Evolutionary conservation across 2,113 vertebrate genomes (phyloP).

Genomic region (Phrynosoma blainvillii): DNA sequence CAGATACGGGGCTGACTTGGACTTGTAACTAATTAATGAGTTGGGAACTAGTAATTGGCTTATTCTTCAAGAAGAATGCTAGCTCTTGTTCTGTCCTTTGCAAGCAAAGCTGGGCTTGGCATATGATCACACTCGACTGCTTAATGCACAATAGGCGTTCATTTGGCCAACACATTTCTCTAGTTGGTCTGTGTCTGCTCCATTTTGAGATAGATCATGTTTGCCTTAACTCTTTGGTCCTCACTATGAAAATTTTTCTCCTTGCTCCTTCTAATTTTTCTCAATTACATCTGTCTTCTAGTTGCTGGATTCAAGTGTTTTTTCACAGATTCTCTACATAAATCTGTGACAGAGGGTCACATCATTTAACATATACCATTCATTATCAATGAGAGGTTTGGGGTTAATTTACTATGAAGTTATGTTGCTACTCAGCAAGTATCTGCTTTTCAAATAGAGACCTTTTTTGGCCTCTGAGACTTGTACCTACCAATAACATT

Average conservation of each 20-base stretch:
- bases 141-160: slow-evolving; percentile 44
- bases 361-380: background rate
- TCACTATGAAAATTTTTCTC: background rate
- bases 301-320: background rate
- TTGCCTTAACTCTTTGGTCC: background rate
- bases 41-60: slow-evolving; percentile 63
- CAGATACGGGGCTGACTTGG: slow-evolving; percentile 52
- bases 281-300: background rate
- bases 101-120: slow-evolving; percentile 55
- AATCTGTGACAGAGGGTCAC: background rate
- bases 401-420: background rate
- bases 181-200: slow-evolving; percentile 15
- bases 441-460: background rate
- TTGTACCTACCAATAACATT: background rate
- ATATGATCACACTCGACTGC: slow-evolving; percentile 51
- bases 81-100: slow-evolving; percentile 65
- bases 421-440: background rate
- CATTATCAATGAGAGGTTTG: background rate
- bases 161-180: slow-evolving; percentile 34
- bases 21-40: slow-evolving; percentile 55
- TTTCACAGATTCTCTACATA: background rate
- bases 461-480: background rate
- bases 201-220: slow-evolving; percentile 29
- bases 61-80: slow-evolving; percentile 66
- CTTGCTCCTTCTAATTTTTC: background rate